Evolutionary conservation across 2,888 invertebrate genomes (phyloP).

Genomic region (Nymphalis c-album): DNA sequence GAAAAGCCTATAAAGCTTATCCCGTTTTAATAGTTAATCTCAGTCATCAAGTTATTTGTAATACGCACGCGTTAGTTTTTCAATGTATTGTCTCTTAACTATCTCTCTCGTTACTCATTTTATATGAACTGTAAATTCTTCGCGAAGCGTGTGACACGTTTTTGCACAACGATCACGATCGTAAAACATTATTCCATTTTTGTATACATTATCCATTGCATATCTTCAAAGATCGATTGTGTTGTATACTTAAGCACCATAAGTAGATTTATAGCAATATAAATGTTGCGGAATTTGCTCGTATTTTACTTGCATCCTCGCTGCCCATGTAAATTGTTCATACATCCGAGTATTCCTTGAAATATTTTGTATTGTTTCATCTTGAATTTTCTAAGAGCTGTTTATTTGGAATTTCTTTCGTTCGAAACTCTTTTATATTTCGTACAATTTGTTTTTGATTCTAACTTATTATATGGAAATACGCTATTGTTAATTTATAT

Average conservation of each 20-base stretch:
- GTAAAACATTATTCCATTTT: constrained; percentile 30
- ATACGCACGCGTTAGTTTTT: constrained; percentile 33
- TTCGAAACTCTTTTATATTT: constrained; percentile 48
- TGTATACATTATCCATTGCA: constrained; percentile 19
- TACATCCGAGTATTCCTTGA: constrained; percentile 42
- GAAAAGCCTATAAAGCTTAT: constrained; percentile 58
- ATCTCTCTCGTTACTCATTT: constrained; percentile 23
- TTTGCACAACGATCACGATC: constrained; percentile 21
- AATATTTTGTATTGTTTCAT: constrained; percentile 55
- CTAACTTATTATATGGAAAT: constrained; percentile 61
- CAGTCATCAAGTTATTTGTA: constrained; percentile 50
- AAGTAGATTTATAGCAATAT: constrained; percentile 43
- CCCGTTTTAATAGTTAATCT: constrained; percentile 58
- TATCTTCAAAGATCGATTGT: constrained; percentile 29
- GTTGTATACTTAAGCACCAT: constrained; percentile 19
- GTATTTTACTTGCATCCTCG: constrained; percentile 44
- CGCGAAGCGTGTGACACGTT: constrained; percentile 20
- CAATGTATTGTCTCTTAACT: constrained; percentile 6
- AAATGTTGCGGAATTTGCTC: constrained; percentile 34
- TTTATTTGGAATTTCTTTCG: constrained; percentile 50
- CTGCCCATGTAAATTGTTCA: constrained; percentile 50
- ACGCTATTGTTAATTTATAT: constrained; percentile 5
- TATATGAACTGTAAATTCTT: constrained; percentile 27
- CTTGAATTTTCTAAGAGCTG: constrained; percentile 46
- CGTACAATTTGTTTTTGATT: constrained; percentile 47